Base-by-base conservation (phyloP, 2,113 vertebrate species). In the Tenrec ecaudatus region DNA sequence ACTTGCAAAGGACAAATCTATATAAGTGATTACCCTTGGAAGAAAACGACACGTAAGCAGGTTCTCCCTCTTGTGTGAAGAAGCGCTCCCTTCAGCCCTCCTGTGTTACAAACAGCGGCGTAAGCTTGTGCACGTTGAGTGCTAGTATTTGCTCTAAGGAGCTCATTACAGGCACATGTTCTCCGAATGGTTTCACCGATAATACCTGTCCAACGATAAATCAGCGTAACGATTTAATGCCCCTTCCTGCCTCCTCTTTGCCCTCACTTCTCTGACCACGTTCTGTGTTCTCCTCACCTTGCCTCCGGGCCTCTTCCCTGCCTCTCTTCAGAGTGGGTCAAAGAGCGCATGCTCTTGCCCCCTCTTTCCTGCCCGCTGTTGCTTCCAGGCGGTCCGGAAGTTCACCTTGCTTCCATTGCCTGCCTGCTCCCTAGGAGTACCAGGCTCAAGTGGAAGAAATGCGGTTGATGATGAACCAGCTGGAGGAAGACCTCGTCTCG, bases 401-500 rank as follows among this genome's bases (percentile, higher is more conserved):
- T 38, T 88, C 27, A 60, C 75, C 82, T 68, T 90, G 58, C 9
- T 80, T 36, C 87, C 96, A 29, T 96, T 92, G 86, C 93, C 75
- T 92, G 86, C 93, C 75, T 58, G 6, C 76, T 89, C 94, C 93
- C 8, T 93, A 99, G 99, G 99, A 99, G 92, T 99, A 99, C 96
- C 99, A 99, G 93, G 99, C 99, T 92, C 99, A 99, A 97, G 98
- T 99, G 89, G 99, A 99, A 95, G 99, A 99, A 94, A 99, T 99
- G 99, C 98, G 98, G 82, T 97, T 99, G 88, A 99, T 99, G 98
- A 99, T 99, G 97, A 98, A 99, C 91, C 99, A 99, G 33, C 96
- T 99, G 97, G 99, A 99, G 96, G 99, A 99, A 96, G 99, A 99
- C 96, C 99, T 99, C 68, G 99, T 99, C 20, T 99, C 99, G 0